A percentile compares a stretch with the other conserved stretches of the same genome.
Evolutionary conservation across 2,113 vertebrate species (phyloP).

Genomic region (Vimba vimba): DNA sequence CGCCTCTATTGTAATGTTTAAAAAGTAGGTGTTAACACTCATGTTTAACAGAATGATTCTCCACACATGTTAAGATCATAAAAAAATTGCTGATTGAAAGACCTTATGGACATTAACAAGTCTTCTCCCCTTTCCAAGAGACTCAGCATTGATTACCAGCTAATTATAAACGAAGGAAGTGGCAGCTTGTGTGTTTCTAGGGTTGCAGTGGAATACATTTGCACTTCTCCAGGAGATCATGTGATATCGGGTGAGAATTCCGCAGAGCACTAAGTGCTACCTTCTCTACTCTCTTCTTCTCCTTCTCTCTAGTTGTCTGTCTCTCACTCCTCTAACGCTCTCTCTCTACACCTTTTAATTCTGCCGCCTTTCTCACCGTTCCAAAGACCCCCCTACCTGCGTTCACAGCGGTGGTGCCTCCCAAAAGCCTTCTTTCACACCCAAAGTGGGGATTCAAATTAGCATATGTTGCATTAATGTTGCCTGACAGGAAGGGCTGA

Average conservation of each 20-base stretch:
- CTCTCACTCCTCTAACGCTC: conserved; percentile 46
- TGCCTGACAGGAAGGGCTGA: conserved; percentile 63
- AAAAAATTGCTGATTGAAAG: conserved; percentile 21
- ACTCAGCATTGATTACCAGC: conserved; percentile 78
- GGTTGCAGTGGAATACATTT: conserved; percentile 79
- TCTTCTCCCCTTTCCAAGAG: conserved; percentile 48
- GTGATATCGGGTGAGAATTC: conserved; percentile 75
- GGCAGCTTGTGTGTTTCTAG: conserved; percentile 78
- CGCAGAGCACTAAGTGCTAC: conserved; percentile 71
- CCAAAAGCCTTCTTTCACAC: conserved; percentile 74
- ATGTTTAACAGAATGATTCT: not conserved
- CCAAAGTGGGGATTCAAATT: conserved; percentile 71
- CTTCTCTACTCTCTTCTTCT: conserved; percentile 58
- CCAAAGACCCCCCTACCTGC: conserved; percentile 47
- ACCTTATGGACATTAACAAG: conserved; percentile 35
- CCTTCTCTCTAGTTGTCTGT: conserved; percentile 28
- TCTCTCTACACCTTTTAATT: conserved; percentile 53
- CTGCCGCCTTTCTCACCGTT: conserved; percentile 49
- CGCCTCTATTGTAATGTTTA: not conserved
- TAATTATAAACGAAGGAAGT: conserved; percentile 81
- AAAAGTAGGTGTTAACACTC: conserved; percentile 4
- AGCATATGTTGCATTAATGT: conserved; percentile 82
- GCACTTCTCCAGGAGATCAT: conserved; percentile 73
- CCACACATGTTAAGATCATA: not conserved
- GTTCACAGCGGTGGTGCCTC: conserved; percentile 75